Conservation (phyloP, 2,113 vertebrate species). For the Cheirogaleus medius region DNA sequence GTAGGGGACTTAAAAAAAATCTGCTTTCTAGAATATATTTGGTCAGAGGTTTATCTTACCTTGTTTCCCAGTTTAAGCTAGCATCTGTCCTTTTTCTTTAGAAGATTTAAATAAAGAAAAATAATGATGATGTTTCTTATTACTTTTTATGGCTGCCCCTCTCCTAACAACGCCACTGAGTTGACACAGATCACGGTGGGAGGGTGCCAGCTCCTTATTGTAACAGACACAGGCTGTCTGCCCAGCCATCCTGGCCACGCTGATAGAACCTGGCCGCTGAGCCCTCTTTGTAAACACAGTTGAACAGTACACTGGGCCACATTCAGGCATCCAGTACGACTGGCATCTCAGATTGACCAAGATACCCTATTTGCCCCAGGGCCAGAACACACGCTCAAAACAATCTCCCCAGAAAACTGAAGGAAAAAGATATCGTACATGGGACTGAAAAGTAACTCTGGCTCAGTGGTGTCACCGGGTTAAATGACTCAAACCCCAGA, state of each 20-base stretch:
- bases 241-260: background rate
- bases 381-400: background rate
- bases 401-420: background rate
- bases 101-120: background rate
- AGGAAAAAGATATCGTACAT: background rate
- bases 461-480: background rate
- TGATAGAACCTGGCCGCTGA: background rate
- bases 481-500: background rate
- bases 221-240: background rate
- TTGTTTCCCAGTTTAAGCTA: background rate
- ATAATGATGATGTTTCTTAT: background rate
- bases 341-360: accelerated
- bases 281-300: background rate
- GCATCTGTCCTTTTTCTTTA: background rate
- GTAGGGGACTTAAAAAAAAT: background rate
- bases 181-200: background rate
- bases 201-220: background rate
- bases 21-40: background rate
- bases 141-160: background rate
- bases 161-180: background rate
- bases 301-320: background rate
- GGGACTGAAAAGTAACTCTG: background rate
- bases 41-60: background rate
- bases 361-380: background rate
- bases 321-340: background rate